phyloP scores from a whole-genome alignment of 2,888 invertebrate genomes.

The Coleophora flavipennella region DNA sequence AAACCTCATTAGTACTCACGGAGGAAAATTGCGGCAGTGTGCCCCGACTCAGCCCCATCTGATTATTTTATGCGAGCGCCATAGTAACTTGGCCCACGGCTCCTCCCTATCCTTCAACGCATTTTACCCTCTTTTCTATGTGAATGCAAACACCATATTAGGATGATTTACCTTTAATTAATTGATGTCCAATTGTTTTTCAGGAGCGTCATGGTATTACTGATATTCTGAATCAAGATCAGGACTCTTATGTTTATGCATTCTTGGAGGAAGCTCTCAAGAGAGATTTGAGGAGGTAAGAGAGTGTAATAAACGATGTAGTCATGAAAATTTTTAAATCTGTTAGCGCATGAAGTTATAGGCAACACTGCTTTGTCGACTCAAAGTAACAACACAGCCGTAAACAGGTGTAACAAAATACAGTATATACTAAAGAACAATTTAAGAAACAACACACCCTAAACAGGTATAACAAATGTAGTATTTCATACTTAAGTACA shows the following conservation, averaged over 20 bases:
- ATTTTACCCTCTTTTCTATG: background rate
- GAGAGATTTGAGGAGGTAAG: constrained; percentile 57
- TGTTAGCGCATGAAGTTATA: too few species aligned
- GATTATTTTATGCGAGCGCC: background rate
- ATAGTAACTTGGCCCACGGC: background rate
- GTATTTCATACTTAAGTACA: too few species aligned
- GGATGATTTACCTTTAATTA: background rate
- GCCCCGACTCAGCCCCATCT: too few species aligned
- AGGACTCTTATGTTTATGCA: constrained; percentile 55
- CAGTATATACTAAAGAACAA: too few species aligned
- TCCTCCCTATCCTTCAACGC: background rate
- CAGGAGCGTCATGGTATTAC: constrained; percentile 31
- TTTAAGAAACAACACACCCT: too few species aligned
- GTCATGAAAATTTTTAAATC: too few species aligned
- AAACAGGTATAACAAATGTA: too few species aligned
- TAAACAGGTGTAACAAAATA: too few species aligned
- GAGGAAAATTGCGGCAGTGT: too few species aligned
- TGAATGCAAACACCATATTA: background rate
- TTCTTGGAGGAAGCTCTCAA: constrained; percentile 60
- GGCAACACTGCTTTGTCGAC: too few species aligned
- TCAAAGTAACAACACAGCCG: too few species aligned
- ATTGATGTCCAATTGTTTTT: constrained; percentile 4
- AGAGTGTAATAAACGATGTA: constrained; percentile 20
- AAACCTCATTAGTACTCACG: too few species aligned
- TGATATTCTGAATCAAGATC: constrained; percentile 38